Conservation (phyloP, 1,140 invertebrate species). For the Ceratoteleas bidentatus region DNA sequence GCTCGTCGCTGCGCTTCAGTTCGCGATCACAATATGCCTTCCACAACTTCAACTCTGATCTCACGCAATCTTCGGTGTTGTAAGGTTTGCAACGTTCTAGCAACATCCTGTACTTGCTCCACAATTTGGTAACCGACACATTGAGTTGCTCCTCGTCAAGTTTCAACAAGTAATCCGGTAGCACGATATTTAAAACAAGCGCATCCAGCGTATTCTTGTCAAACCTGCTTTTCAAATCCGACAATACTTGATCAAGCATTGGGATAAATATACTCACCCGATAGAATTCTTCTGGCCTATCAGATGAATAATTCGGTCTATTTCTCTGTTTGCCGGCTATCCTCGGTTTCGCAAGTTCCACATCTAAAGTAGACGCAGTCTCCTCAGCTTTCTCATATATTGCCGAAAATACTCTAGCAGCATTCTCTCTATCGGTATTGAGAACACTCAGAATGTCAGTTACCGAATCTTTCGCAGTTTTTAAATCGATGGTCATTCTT, state of each 20-base stretch:
- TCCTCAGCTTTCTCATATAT: constrained; percentile 8
- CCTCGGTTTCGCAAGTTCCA: constrained; percentile 2
- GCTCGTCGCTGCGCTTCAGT: too few relatives aligned
- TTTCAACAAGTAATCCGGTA: constrained; percentile 6
- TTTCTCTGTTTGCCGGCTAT: neutral
- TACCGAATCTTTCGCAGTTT: constrained; percentile 1
- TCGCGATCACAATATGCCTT: neutral
- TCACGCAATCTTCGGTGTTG: neutral
- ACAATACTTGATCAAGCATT: constrained; percentile 17
- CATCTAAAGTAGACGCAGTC: neutral
- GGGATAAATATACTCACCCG: constrained; percentile 18
- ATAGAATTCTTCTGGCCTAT: constrained; percentile 16
- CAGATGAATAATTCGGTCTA: constrained; percentile 3
- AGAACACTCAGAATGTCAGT: neutral
- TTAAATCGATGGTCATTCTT: neutral
- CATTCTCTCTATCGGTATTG: constrained; percentile 1
- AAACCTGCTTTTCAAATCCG: constrained; percentile 8
- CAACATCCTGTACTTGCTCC: constrained; percentile 6
- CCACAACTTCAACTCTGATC: constrained; percentile 8
- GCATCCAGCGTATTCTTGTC: constrained; percentile 7
- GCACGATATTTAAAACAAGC: neutral
- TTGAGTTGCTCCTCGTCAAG: neutral
- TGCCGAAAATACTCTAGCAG: neutral
- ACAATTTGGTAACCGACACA: constrained; percentile 11
- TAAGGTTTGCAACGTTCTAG: neutral